Evolutionary conservation across 2,797 vertebrate genomes (phyloP), one percentile per base, ranked within the genome.

Genomic region (Oreonectes daqikongensis): DNA sequence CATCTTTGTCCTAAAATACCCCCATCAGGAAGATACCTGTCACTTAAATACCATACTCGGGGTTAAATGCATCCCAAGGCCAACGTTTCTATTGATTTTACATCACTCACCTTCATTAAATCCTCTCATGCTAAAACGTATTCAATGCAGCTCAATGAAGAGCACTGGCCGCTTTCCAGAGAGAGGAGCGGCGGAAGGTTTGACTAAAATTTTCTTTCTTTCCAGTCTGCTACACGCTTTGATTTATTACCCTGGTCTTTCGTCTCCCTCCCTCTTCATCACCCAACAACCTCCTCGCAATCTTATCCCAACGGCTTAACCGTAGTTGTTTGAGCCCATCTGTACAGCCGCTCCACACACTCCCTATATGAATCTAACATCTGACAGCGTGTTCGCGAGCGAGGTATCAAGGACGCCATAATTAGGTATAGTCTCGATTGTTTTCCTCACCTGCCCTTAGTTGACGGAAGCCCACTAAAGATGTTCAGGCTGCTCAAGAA

Each of bases 161-260:
- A 81, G 46, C 40, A n/a, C 77, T 30, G 46, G 67, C 46, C 26
- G 14, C 18, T 35, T 81, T 57, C 63, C 67, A 28, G 24, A 44
- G 52, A 48, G 69, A 40, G 48, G 8, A 20, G 50, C 22, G 5
- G 63, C 17, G 55, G 40, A 78, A 18, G 64, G 70, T 67, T 78
- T 79, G 75, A 75, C 70, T 72, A 63, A 78, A 79, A 72, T 53
- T 75, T 71, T 57, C 67, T 69, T 74, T 30, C 66, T 59, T 38
- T 24, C 65, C 18, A 14, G 28, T 69, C 72, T 2, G 10, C 69
- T 67, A 67, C 40, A n/a, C 2, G 15, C 5, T 77, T 81, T 84
- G 81, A 84, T 84, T 84, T 84, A 84, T 84, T 82, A 81, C 79
- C 59, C 38, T 59, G 44, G 57, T 67, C 38, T 57, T 32, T 14